A percentile compares a stretch with the other conserved stretches of the same genome.
Evolutionary conservation across 2,113 vertebrate species (phyloP).

Genomic region (Capra hircus): DNA sequence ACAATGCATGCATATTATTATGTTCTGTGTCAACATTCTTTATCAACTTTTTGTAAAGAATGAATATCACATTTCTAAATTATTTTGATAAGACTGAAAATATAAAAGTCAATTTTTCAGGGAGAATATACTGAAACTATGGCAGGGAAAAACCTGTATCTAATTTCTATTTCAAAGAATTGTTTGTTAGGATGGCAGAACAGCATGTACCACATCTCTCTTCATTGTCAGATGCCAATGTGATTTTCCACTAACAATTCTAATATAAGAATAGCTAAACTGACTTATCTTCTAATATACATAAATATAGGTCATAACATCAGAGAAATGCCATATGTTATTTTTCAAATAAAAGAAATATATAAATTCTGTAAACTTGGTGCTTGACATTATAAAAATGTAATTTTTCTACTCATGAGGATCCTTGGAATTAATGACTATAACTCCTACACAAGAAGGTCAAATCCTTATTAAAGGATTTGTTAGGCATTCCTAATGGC

Average conservation of each 20-base stretch:
- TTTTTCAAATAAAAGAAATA: constrained; percentile 31
- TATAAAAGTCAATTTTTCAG: not conserved
- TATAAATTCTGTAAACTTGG: not conserved
- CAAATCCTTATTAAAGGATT: constrained; percentile 31
- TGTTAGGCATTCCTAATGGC: not conserved
- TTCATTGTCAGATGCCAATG: not conserved
- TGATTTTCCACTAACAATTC: not conserved
- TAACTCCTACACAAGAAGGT: not conserved
- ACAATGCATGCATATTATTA: not conserved
- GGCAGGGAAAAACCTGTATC: not conserved
- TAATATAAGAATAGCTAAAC: not conserved
- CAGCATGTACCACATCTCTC: not conserved
- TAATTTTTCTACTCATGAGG: not conserved
- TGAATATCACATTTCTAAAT: not conserved
- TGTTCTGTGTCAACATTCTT: not conserved
- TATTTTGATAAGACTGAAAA: not conserved
- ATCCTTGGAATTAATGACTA: constrained; percentile 10
- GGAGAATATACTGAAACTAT: not conserved
- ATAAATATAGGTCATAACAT: not conserved
- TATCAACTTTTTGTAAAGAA: not conserved
- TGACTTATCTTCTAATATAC: not conserved
- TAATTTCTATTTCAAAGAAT: not conserved
- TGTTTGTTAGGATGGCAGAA: not conserved
- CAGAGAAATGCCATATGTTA: not conserved
- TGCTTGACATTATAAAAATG: constrained; percentile 21